Base-by-base conservation (phyloP, 1,140 invertebrate genomes). In the Megathymus violae region DNA sequence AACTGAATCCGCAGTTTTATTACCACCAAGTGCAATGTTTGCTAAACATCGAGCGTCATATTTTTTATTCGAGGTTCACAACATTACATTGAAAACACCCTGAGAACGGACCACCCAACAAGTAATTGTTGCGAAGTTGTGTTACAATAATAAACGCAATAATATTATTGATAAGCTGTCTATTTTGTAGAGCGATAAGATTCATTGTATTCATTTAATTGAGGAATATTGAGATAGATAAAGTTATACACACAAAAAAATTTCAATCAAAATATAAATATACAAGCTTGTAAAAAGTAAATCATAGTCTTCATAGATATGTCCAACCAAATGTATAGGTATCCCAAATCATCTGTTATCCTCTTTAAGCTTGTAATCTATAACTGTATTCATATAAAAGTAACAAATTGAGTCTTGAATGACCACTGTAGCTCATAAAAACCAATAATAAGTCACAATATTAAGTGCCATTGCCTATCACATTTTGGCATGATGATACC, bases 11-110 rank as follows among this genome's bases (percentile, higher is more conserved):
- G 41, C 41, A 54, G 15, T 69, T 70, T 44, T 56, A 56, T 47
- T 70, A 62, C 44, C 73, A 79, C 82, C 79, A 72, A 70, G 79
- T 78, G 70, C 69, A 61, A 68, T 82, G 73, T 88, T 88, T 85
- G 73, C 71, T 64, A 82, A 82, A 82, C 74, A 74, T 72, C 36
- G 59, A 48, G 41, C 56, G 64, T 71, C 48, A 50, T 76, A 68
- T 74, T 78, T 84, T 80, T 81, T 78, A 77, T 78, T 76, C 66
- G 34, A 36, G 34, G 34, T 36, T 7, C 34, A 71, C 80, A 71
- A 82, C 69, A 82, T 62, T 61, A 50, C 56, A 64, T 69, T 68
- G 67, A 52, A 70, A 74, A 73, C 69, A 67, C 64, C 52, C 68
- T 46, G 64, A 36, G 50, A 43, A 9, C 25, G 51, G 85, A 82